Evolutionary conservation across 1,140 invertebrate genomes (phyloP).

Genomic region (Drosophila lowei): DNA sequence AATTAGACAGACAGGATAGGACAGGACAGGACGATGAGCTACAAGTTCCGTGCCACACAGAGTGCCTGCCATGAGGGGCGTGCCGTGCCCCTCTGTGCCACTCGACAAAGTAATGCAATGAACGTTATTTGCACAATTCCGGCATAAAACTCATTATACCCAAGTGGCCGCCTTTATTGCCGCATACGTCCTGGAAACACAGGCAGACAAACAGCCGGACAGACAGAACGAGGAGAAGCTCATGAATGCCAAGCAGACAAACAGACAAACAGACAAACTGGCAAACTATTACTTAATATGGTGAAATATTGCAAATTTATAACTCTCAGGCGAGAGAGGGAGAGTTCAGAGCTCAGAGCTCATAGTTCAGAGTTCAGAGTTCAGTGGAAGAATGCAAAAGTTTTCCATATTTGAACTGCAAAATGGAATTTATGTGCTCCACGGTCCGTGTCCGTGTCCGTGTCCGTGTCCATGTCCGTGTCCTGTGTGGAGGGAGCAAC

Average conservation of each 20-base stretch:
- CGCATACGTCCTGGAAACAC: constrained; percentile 9
- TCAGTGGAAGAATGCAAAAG: constrained; percentile 32
- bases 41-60: too few relatives aligned
- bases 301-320: constrained; percentile 69
- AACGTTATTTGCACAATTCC: constrained; percentile 28
- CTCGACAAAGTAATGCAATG: constrained; percentile 36
- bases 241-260: constrained; percentile 38
- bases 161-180: constrained; percentile 53
- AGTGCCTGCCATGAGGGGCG: too few relatives aligned
- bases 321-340: constrained; percentile 15
- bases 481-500: constrained; percentile 21
- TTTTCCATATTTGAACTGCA: constrained; percentile 61
- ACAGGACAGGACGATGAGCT: constrained; percentile 3
- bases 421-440: constrained; percentile 56
- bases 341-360: constrained; percentile 28
- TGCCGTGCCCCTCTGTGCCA: too few relatives aligned
- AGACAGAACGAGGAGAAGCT: constrained; percentile 9
- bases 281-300: constrained; percentile 67
- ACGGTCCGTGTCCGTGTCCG: constrained; percentile 13
- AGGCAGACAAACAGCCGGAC: not conserved
- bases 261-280: constrained; percentile 1
- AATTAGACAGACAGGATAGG: constrained; percentile 16
- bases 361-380: constrained; percentile 19
- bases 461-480: constrained; percentile 18
- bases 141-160: constrained; percentile 43